Conservation (phyloP, 2,113 vertebrate genomes). For the Desmodus rotundus region DNA sequence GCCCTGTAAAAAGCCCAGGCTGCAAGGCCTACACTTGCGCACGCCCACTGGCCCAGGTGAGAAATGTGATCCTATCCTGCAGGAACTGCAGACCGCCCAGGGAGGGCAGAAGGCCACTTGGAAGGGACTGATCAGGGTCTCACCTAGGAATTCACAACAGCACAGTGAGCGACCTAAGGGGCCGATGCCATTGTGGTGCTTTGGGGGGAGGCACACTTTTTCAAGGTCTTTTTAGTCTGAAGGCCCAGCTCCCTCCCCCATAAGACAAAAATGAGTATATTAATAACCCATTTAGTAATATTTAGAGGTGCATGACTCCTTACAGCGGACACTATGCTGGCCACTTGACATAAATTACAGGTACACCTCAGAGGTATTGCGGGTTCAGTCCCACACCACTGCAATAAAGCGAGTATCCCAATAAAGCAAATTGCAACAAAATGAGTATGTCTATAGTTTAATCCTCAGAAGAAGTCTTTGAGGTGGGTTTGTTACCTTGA, state of each 20-base stretch:
- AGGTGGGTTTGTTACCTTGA: background rate
- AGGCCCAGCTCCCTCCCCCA: background rate
- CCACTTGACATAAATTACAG: background rate
- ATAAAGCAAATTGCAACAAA: background rate
- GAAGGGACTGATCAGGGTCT: background rate
- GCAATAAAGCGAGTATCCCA: background rate
- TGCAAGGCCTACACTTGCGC: background rate
- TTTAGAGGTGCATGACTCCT: background rate
- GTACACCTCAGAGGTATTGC: background rate
- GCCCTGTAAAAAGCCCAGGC: background rate
- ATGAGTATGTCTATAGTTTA: background rate
- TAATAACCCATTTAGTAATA: background rate
- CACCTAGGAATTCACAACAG: background rate
- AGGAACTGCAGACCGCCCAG: background rate
- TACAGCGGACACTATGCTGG: too few species aligned
- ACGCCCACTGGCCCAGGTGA: constrained; percentile 6
- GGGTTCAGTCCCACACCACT: background rate
- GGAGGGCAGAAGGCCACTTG: background rate
- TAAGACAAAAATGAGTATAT: background rate
- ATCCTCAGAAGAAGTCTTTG: background rate
- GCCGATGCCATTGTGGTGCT: background rate
- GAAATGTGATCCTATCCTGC: constrained; percentile 48
- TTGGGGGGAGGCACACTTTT: accelerated
- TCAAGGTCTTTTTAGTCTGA: background rate
- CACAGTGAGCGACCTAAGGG: background rate